phyloP scores from a whole-genome alignment of 2,113 vertebrate species.

The Hemichromis elongatus region DNA sequence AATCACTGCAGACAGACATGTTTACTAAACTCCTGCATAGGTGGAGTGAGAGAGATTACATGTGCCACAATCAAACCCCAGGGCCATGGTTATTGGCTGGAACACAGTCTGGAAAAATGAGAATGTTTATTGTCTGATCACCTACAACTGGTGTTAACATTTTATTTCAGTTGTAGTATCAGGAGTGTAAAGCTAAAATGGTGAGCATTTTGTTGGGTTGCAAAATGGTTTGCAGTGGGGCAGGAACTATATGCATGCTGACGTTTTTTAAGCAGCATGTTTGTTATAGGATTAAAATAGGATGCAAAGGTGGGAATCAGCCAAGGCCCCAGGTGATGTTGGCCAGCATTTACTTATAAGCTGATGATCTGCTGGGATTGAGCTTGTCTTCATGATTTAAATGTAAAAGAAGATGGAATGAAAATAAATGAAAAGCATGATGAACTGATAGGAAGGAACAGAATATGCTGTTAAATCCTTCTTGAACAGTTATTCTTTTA shows the following conservation, averaged over 20 bases:
- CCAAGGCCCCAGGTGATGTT: not conserved
- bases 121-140: not conserved
- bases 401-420: not conserved
- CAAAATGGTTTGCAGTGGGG: not conserved
- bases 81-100: not conserved
- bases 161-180: not conserved
- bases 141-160: not conserved
- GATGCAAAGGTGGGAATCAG: not conserved
- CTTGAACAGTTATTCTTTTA: not conserved
- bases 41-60: constrained; percentile 44
- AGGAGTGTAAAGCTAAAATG: not conserved
- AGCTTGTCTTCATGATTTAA: not conserved
- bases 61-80: constrained; percentile 47
- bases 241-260: not conserved
- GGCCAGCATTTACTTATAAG: rapidly evolving
- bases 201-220: not conserved
- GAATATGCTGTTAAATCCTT: not conserved
- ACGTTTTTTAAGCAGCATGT: not conserved
- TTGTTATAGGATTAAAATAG: not conserved
- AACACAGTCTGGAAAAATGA: not conserved
- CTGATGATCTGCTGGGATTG: not conserved
- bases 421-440: not conserved
- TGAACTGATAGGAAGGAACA: not conserved
- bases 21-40: constrained; percentile 62
- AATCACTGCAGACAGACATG: constrained; percentile 52